Evolutionary conservation across 2,888 invertebrate genomes (phyloP).

Genomic region (Micoletzkya japonica): DNA sequence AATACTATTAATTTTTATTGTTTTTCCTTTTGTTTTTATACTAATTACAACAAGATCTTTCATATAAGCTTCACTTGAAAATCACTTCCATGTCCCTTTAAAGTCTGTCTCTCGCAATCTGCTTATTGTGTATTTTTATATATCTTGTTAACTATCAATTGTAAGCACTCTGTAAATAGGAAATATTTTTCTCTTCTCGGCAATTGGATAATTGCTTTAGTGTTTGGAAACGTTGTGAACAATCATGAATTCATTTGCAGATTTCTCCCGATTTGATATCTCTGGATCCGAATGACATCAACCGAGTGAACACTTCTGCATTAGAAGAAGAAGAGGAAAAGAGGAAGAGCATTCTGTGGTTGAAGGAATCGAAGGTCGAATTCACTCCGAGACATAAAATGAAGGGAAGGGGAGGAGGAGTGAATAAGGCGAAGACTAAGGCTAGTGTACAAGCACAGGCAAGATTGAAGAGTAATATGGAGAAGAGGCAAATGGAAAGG

Average conservation of each 20-base stretch:
- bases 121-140: too few species aligned
- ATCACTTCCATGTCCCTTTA: too few species aligned
- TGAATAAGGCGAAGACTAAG: slow-evolving; percentile 26
- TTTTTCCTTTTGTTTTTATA: too few species aligned
- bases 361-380: slow-evolving; percentile 36
- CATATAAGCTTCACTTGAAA: too few species aligned
- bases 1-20: too few species aligned
- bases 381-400: slow-evolving; percentile 51
- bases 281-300: slow-evolving; percentile 81
- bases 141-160: too few species aligned
- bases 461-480: slow-evolving; percentile 31
- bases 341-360: slow-evolving; percentile 36
- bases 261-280: slow-evolving; percentile 90
- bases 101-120: too few species aligned
- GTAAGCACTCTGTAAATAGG: not conserved
- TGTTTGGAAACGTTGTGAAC: not conserved
- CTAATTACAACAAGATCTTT: too few species aligned
- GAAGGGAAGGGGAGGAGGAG: slow-evolving; percentile 39
- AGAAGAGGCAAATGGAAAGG: slow-evolving; percentile 38
- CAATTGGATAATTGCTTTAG: not conserved
- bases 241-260: slow-evolving; percentile 65
- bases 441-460: slow-evolving; percentile 35
- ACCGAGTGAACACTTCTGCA: slow-evolving; percentile 81
- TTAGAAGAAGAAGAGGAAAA: slow-evolving; percentile 67
- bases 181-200: not conserved